Evolutionary conservation across 2,113 vertebrate species (phyloP).

Genomic region (Collichthys lucidus): DNA sequence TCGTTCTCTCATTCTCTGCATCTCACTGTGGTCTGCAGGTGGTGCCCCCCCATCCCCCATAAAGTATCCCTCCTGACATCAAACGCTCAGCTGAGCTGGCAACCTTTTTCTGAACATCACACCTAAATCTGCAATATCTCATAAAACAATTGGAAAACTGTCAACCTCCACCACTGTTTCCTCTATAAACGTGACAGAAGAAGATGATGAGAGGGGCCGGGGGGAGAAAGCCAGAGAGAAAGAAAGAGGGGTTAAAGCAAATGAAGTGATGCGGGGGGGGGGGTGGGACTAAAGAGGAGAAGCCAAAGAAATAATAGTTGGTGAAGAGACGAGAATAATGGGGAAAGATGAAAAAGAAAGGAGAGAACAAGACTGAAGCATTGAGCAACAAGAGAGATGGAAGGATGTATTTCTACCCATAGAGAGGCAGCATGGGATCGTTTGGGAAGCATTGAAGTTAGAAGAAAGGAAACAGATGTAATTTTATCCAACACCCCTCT

Average conservation of each 20-base stretch:
- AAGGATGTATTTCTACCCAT: constrained; percentile 44
- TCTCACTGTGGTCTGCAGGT: constrained; percentile 14
- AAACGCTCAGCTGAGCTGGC: constrained; percentile 24
- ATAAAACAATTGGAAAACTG: constrained; percentile 55
- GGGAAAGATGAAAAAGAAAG: constrained; percentile 23
- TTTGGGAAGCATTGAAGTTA: constrained; percentile 51
- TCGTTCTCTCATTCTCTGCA: not conserved
- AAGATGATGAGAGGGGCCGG: not conserved
- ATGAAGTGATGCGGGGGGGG: constrained; percentile 2
- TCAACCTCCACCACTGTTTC: constrained; percentile 39
- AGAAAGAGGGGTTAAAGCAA: not conserved
- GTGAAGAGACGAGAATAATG: not conserved
- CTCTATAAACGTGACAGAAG: constrained; percentile 25
- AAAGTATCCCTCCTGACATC: constrained; percentile 20
- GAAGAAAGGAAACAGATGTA: constrained; percentile 63
- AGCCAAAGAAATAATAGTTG: constrained; percentile 4
- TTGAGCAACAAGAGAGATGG: constrained; percentile 32
- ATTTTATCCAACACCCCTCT: constrained; percentile 36
- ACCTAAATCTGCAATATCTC: constrained; percentile 37
- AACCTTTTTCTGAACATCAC: constrained; percentile 31
- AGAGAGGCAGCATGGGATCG: constrained; percentile 41
- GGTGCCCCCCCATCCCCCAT: constrained; percentile 14
- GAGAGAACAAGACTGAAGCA: not conserved
- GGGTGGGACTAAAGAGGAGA: not conserved
- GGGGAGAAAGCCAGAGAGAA: not conserved